Evolutionary conservation across 1,140 invertebrate species (phyloP).

Genomic region (Halesus radiatus): DNA sequence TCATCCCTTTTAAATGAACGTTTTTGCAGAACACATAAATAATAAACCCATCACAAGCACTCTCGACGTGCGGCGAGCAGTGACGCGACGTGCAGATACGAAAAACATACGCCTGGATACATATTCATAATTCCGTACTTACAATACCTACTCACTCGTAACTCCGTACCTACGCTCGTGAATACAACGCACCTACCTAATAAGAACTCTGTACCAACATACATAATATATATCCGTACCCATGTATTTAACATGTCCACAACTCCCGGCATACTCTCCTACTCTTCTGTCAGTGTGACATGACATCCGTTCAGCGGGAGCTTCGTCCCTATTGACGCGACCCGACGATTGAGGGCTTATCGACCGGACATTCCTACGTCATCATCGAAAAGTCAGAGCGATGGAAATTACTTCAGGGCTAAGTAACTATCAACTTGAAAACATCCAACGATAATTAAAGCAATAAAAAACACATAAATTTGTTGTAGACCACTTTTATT

Average conservation of each 20-base stretch:
- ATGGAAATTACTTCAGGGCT: slow-evolving; percentile 3
- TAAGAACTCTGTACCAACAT: neutral
- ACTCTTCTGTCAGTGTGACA: neutral
- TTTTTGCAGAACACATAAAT: too few species aligned
- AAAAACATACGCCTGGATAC: too few species aligned
- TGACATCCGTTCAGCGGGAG: neutral
- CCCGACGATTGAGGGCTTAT: neutral
- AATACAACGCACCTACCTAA: too few species aligned
- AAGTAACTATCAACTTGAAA: neutral
- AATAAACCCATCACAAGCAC: too few species aligned
- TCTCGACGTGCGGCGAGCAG: too few species aligned
- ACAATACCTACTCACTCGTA: too few species aligned
- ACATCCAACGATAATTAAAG: neutral
- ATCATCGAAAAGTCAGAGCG: neutral
- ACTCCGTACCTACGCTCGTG: too few species aligned
- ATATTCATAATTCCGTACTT: too few species aligned
- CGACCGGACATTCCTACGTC: slow-evolving; percentile 4
- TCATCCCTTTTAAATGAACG: too few species aligned
- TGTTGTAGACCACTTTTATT: too few species aligned
- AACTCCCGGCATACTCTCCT: neutral
- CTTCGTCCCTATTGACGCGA: neutral
- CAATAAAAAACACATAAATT: too few species aligned
- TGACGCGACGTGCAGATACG: too few species aligned
- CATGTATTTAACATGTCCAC: neutral
- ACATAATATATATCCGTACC: neutral